Conservation (phyloP, 1,140 invertebrate species). For the Brevipalpus yothersi region DNA sequence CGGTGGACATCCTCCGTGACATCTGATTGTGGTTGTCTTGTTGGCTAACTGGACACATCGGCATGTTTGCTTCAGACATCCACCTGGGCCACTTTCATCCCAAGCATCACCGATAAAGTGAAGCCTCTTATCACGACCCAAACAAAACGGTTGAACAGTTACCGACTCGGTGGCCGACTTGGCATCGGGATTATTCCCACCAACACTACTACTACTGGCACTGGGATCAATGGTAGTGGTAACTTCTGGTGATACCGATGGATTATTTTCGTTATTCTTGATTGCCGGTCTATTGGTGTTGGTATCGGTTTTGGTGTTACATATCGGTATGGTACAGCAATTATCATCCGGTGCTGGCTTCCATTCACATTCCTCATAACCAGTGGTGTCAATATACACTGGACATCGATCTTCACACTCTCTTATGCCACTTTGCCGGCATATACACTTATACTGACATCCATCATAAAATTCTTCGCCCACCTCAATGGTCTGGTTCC, state of each 20-base stretch:
- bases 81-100: slow-evolving; percentile 7
- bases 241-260: no score
- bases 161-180: neutral
- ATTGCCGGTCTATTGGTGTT: neutral
- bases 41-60: slow-evolving; percentile 10
- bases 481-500: slow-evolving; percentile 40
- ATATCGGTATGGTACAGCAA: slow-evolving; percentile 56
- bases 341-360: slow-evolving; percentile 40
- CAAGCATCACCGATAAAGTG: slow-evolving; percentile 12
- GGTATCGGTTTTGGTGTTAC: slow-evolving; percentile 16
- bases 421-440: slow-evolving; percentile 39
- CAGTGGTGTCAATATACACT: slow-evolving; percentile 18
- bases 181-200: neutral
- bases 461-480: slow-evolving; percentile 47
- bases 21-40: slow-evolving; percentile 11
- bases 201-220: neutral
- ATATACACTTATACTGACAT: slow-evolving; percentile 46
- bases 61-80: slow-evolving; percentile 12
- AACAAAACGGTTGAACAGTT: slow-evolving; percentile 19
- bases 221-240: neutral
- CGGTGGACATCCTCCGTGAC: slow-evolving; percentile 12
- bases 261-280: no score
- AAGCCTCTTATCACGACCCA: slow-evolving; percentile 28
- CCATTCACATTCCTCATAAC: slow-evolving; percentile 33
- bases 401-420: slow-evolving; percentile 39